phyloP scores from a whole-genome alignment of 1,140 invertebrate genomes.

The Diplogasteroides magnus region DNA sequence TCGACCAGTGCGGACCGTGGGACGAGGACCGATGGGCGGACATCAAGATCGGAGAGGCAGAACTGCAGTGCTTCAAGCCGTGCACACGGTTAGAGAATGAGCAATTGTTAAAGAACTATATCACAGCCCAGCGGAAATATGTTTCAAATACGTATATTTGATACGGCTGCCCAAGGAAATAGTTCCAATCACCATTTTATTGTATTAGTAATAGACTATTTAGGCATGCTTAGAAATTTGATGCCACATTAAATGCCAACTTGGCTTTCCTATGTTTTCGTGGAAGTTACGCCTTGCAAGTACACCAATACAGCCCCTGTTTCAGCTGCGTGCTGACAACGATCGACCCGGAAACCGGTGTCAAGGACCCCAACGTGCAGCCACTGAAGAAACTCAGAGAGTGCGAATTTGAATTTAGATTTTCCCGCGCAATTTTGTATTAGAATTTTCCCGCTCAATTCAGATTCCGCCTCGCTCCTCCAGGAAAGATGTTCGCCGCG shows the following conservation, averaged over 20 bases:
- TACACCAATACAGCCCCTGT: not conserved
- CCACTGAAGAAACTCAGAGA: slow-evolving; percentile 49
- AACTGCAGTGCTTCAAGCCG: slow-evolving; percentile 40
- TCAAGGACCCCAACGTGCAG: slow-evolving; percentile 46
- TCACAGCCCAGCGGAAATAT: too few relatives aligned
- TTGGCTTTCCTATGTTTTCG: too few relatives aligned
- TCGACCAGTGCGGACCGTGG: slow-evolving; percentile 46
- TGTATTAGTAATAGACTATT: too few relatives aligned
- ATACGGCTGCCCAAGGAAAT: too few relatives aligned
- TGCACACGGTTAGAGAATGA: slow-evolving; percentile 49
- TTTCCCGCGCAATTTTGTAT: not conserved
- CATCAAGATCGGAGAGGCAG: slow-evolving; percentile 38
- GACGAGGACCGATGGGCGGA: slow-evolving; percentile 48
- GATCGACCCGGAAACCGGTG: slow-evolving; percentile 48
- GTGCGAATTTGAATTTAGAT: not conserved
- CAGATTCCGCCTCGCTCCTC: slow-evolving; percentile 39
- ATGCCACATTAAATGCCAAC: too few relatives aligned
- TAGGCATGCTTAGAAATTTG: too few relatives aligned
- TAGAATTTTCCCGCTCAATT: not conserved
- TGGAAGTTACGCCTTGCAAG: too few relatives aligned
- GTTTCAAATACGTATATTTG: too few relatives aligned
- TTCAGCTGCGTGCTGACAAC: slow-evolving; percentile 49
- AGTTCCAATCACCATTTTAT: too few relatives aligned
- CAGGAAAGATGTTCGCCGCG: slow-evolving; percentile 22
- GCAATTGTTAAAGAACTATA: too few relatives aligned